phyloP scores from a whole-genome alignment of 1,140 invertebrate species.

The Sminthurinus signatus region DNA sequence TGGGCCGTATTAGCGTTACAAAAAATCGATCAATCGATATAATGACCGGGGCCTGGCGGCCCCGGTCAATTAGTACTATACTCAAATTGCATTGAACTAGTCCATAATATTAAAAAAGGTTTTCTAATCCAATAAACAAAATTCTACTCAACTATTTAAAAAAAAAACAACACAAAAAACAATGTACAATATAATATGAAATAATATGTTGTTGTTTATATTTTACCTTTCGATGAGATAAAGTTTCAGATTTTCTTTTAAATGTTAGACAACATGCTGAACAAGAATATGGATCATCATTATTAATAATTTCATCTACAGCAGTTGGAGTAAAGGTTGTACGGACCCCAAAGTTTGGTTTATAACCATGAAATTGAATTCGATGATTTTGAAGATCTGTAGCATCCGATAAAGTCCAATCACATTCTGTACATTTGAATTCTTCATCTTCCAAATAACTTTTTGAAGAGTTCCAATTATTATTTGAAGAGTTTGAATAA shows the following conservation, averaged over 20 bases:
- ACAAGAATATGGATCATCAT: slow-evolving; percentile 1
- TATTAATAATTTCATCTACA: slow-evolving; percentile 6
- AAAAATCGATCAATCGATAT: too few relatives aligned
- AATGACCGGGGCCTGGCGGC: too few relatives aligned
- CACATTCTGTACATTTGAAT: slow-evolving; percentile 10
- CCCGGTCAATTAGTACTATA: too few relatives aligned
- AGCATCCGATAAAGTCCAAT: slow-evolving; percentile 1
- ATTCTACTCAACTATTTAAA: background rate
- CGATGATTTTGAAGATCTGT: slow-evolving; percentile 8
- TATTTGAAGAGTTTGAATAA: too few relatives aligned
- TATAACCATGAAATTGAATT: slow-evolving; percentile 8
- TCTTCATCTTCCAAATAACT: background rate
- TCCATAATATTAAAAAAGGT: background rate
- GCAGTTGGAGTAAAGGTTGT: background rate
- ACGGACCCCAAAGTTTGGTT: background rate
- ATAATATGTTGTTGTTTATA: background rate
- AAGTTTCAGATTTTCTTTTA: background rate
- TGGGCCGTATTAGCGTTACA: too few relatives aligned
- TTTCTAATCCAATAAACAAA: too few relatives aligned
- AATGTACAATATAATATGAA: too few relatives aligned
- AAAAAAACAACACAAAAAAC: background rate
- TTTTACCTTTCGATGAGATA: slow-evolving; percentile 1
- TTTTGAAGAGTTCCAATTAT: background rate
- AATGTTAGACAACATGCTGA: slow-evolving; percentile 4
- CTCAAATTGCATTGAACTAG: too few relatives aligned